These are phyloP conservation scores for Danio choprae DNA, from an alignment of 2,797 vertebrate species.

Conservation along the genomic window DNA sequence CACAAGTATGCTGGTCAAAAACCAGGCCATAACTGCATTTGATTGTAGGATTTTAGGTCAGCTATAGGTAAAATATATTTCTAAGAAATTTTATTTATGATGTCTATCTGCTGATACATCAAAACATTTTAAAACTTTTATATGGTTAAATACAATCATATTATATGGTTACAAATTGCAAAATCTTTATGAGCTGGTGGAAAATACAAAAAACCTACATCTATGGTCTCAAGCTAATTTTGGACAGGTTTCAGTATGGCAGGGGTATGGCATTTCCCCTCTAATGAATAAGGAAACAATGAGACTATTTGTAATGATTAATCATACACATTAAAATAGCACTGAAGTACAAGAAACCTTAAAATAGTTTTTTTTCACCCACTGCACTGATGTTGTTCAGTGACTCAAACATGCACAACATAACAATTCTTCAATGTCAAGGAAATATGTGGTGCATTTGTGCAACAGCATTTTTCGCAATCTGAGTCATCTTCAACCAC, in stretches of 20 bases:
- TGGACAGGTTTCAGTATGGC: conserved; percentile 7
- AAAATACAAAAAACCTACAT: too few species aligned
- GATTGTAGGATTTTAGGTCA: too few species aligned
- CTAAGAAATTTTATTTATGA: too few species aligned
- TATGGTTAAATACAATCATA: too few species aligned
- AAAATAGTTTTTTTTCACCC: not conserved
- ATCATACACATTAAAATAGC: not conserved
- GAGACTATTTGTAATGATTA: not conserved
- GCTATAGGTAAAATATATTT: too few species aligned
- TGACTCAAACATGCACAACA: not conserved
- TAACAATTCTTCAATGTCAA: not conserved
- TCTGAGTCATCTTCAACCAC: not conserved
- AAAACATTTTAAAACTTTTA: too few species aligned
- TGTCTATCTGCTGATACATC: too few species aligned
- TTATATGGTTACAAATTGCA: too few species aligned
- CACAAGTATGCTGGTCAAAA: too few species aligned
- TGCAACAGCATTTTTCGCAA: not conserved
- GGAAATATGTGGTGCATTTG: not conserved
- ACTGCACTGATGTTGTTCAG: not conserved
- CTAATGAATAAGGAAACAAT: not conserved
- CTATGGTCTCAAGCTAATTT: too few species aligned
- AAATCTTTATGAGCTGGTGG: too few species aligned
- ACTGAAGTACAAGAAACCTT: not conserved
- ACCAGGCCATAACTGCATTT: too few species aligned
- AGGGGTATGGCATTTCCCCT: not conserved